Evolutionary conservation across 2,888 invertebrate species (phyloP).

Genomic region (Byasa hedistus): DNA sequence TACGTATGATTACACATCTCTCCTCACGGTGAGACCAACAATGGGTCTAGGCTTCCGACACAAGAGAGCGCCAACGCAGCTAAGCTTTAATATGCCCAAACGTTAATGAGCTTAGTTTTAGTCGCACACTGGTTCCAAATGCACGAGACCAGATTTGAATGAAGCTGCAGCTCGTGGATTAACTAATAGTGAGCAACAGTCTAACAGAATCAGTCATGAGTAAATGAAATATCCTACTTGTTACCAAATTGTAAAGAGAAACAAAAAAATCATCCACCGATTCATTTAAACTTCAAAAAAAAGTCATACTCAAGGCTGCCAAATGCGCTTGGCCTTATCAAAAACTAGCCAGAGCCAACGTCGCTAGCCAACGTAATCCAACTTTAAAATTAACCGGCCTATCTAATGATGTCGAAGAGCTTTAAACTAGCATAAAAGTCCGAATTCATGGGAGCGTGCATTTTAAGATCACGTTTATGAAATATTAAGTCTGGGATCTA

Average conservation of each 20-base stretch:
- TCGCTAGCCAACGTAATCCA: slow-evolving; percentile 42
- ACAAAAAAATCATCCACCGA: slow-evolving; percentile 37
- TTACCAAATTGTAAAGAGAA: too few species aligned
- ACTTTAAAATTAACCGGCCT: slow-evolving; percentile 55
- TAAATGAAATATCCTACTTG: too few species aligned
- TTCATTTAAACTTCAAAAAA: slow-evolving; percentile 47
- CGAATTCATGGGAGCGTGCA: slow-evolving; percentile 61
- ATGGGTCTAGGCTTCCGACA: too few species aligned
- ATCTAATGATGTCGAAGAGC: slow-evolving; percentile 28
- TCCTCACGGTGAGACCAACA: too few species aligned
- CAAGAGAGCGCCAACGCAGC: too few species aligned
- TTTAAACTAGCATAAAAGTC: slow-evolving; percentile 38
- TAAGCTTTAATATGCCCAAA: neutral
- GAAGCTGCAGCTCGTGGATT: too few species aligned
- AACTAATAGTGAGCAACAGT: too few species aligned
- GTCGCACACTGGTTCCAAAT: too few species aligned
- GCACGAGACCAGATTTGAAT: too few species aligned
- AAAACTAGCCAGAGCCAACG: slow-evolving; percentile 43
- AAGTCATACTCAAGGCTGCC: slow-evolving; percentile 53
- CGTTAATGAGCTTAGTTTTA: neutral
- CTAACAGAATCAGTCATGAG: too few species aligned
- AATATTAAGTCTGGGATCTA: slow-evolving; percentile 70
- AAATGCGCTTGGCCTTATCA: slow-evolving; percentile 47
- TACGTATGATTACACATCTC: neutral
- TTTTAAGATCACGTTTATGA: slow-evolving; percentile 74